These are phyloP conservation scores for Leucophenga montana DNA, from an alignment of 2,888 invertebrate genomes.

Conservation along the genomic window DNA sequence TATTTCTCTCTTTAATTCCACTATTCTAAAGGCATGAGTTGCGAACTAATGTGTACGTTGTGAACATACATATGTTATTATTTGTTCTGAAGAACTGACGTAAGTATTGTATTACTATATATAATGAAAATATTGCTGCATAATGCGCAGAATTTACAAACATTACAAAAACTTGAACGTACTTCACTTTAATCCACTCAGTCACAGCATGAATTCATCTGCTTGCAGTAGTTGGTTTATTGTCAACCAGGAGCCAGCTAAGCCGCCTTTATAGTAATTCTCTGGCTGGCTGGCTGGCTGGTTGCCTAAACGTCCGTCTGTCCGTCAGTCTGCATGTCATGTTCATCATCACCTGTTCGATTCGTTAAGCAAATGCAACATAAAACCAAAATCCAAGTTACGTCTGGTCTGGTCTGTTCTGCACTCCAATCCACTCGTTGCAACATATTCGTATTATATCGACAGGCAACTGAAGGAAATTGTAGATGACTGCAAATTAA, in stretches of 20 bases:
- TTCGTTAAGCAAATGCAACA: conserved; percentile 28
- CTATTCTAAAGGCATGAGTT: too few species aligned
- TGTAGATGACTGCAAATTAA: conserved; percentile 16
- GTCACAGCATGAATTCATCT: neutral
- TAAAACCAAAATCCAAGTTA: conserved; percentile 13
- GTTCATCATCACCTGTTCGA: conserved; percentile 31
- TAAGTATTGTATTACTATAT: too few species aligned
- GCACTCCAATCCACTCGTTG: neutral
- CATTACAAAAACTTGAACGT: neutral
- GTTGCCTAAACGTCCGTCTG: neutral
- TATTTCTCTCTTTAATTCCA: too few species aligned
- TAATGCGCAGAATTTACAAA: too few species aligned
- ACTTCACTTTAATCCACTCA: neutral
- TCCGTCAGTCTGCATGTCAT: conserved; percentile 8
- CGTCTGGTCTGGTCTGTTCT: neutral
- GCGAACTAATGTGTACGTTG: too few species aligned
- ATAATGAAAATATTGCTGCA: too few species aligned
- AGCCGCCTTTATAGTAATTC: neutral
- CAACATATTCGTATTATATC: neutral
- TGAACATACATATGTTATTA: too few species aligned
- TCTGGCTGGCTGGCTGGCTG: conserved; percentile 7
- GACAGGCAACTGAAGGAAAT: conserved; percentile 11
- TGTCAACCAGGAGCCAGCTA: conserved; percentile 6
- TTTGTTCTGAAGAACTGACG: too few species aligned
- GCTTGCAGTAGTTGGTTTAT: neutral